Conservation (phyloP, 1,140 invertebrate genomes). For the Zelostemma sp. region DNA sequence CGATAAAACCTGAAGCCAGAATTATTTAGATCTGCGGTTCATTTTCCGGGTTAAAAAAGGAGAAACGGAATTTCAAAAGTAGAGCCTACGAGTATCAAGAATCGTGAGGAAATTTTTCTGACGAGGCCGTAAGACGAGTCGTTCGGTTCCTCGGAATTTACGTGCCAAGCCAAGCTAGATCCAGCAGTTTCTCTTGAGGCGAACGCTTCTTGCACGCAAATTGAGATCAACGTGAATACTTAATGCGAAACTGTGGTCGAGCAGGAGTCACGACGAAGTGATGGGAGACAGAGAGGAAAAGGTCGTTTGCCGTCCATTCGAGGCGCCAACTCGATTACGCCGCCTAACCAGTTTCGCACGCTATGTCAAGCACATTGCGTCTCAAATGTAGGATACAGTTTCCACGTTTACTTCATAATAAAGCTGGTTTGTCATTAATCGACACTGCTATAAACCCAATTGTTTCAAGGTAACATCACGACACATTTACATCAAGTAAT, state of each 20-base stretch:
- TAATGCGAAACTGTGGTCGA: conserved; percentile 62
- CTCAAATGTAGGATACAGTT: conserved; percentile 43
- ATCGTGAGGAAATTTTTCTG: conserved; percentile 35
- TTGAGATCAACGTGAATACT: conserved; percentile 66
- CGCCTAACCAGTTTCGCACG: conserved; percentile 60
- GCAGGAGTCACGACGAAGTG: conserved; percentile 62
- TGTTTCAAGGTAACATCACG: neutral
- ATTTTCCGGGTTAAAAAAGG: too few relatives aligned
- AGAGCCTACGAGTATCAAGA: neutral
- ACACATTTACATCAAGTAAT: neutral
- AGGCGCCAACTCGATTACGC: conserved; percentile 66
- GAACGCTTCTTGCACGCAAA: conserved; percentile 65
- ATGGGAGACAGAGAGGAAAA: conserved; percentile 64
- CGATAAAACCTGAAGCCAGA: too few relatives aligned
- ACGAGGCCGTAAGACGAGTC: conserved; percentile 24
- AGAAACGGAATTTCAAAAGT: neutral
- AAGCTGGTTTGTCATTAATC: conserved; percentile 6
- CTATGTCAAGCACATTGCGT: conserved; percentile 48
- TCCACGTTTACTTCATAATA: conserved; percentile 30
- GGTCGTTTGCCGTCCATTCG: conserved; percentile 61
- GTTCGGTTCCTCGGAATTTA: conserved; percentile 42
- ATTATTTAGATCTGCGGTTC: too few relatives aligned
- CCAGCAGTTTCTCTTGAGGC: conserved; percentile 53
- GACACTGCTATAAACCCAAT: too few relatives aligned
- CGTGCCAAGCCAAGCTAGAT: conserved; percentile 42